Percentiles rank a stretch among this genome's conserved stretches.
Conservation (phyloP, 2,113 vertebrate genomes). For the Coturnix japonica region DNA sequence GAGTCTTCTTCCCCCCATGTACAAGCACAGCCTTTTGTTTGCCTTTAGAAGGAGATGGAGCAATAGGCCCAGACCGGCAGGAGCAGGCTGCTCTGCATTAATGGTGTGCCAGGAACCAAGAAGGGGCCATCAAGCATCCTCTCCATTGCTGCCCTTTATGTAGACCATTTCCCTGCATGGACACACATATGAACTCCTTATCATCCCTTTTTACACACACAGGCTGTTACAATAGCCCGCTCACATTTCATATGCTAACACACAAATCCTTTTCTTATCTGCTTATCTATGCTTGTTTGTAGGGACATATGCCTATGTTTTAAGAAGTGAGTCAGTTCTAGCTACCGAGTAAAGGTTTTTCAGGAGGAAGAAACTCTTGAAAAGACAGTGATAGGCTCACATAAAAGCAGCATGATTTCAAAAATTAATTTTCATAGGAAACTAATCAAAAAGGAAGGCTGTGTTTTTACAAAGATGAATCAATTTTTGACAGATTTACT, state of each 20-base stretch:
- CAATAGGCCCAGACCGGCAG: not conserved
- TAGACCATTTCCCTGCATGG: not conserved
- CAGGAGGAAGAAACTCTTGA: not conserved
- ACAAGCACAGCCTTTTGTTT: not conserved
- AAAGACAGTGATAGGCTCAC: not conserved
- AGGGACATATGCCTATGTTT: not conserved
- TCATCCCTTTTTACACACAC: not conserved
- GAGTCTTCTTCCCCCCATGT: not conserved
- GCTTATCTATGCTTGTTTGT: not conserved
- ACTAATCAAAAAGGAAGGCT: not conserved
- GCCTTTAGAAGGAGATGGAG: not conserved
- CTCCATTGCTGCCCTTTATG: not conserved
- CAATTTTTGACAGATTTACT: not conserved
- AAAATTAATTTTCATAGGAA: not conserved
- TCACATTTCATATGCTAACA: not conserved
- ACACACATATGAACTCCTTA: rapidly evolving
- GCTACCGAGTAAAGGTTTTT: not conserved
- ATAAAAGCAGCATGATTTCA: not conserved
- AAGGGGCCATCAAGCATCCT: not conserved
- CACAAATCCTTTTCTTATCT: not conserved
- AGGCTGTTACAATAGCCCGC: not conserved
- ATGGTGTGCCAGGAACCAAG: not conserved
- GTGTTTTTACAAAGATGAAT: not conserved
- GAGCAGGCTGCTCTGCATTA: not conserved
- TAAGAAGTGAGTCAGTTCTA: not conserved